Conservation (phyloP, 2,797 vertebrate genomes). For the Loris lydekkerianus region DNA sequence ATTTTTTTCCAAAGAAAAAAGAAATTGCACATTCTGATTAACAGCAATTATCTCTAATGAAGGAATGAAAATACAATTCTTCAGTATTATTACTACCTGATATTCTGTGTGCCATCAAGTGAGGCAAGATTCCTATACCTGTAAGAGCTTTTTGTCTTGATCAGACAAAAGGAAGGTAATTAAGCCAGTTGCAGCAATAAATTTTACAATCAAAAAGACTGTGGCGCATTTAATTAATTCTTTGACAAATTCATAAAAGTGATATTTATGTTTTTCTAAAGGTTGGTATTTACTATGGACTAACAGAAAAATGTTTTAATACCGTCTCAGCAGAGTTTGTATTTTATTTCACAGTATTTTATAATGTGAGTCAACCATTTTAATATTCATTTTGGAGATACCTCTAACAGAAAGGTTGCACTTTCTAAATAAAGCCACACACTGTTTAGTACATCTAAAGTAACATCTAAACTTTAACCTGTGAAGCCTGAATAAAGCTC, state of each 20-base stretch:
- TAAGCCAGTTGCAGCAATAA: neutral
- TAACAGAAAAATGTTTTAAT: constrained; percentile 19
- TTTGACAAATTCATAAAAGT: neutral
- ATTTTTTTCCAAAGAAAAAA: constrained; percentile 13
- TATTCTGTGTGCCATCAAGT: neutral
- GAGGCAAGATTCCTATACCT: neutral
- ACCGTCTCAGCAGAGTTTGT: neutral
- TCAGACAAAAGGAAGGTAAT: constrained; percentile 20
- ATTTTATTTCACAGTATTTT: constrained; percentile 7
- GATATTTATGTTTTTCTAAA: constrained; percentile 29
- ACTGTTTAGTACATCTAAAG: neutral
- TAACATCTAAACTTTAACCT: neutral
- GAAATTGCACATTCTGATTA: constrained; percentile 29
- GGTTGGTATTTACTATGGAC: neutral
- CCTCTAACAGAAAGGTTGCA: neutral
- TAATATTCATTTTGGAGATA: neutral
- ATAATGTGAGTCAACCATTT: neutral
- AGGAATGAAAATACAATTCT: constrained; percentile 8
- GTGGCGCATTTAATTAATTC: neutral
- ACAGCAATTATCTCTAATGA: neutral
- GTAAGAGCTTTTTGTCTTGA: neutral
- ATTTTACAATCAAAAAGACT: constrained; percentile 39
- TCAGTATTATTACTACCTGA: neutral
- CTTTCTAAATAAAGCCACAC: constrained; percentile 9
- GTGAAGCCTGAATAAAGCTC: neutral